A percentile compares a stretch with the other conserved stretches of the same genome.
phyloP scores from a whole-genome alignment of 2,113 vertebrate genomes.

The Antidorcas marsupialis region DNA sequence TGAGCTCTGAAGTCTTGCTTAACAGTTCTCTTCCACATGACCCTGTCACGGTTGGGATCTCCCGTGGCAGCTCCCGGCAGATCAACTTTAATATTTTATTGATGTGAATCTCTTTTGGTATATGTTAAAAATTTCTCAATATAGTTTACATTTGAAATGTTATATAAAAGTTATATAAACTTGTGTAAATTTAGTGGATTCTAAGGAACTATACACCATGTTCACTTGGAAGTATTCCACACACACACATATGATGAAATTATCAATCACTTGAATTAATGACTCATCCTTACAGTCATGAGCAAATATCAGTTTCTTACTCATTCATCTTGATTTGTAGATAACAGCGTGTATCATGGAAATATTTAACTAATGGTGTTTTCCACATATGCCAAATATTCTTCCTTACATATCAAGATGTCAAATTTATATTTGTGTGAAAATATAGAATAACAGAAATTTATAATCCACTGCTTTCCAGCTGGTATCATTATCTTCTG shows the following conservation, averaged over 20 bases:
- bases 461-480: background rate
- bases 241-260: background rate
- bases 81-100: background rate
- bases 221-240: slow-evolving; percentile 8
- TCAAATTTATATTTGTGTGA: slow-evolving; percentile 27
- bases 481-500: background rate
- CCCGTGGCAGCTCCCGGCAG: no score
- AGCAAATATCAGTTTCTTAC: slow-evolving; percentile 4
- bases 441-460: background rate
- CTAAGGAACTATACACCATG: background rate
- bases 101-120: background rate
- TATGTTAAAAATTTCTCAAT: background rate
- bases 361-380: slow-evolving; percentile 31
- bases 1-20: no score
- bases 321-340: slow-evolving; percentile 22
- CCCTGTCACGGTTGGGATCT: no score
- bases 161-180: background rate
- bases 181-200: background rate
- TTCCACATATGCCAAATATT: slow-evolving; percentile 31
- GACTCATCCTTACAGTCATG: slow-evolving; percentile 33
- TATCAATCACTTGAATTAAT: slow-evolving; percentile 59
- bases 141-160: background rate
- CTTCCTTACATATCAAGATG: background rate
- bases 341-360: background rate
- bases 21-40: no score